These are phyloP conservation scores for Hofmannophila pseudospretella DNA, from an alignment of 2,888 invertebrate species.

Conservation along the genomic window DNA sequence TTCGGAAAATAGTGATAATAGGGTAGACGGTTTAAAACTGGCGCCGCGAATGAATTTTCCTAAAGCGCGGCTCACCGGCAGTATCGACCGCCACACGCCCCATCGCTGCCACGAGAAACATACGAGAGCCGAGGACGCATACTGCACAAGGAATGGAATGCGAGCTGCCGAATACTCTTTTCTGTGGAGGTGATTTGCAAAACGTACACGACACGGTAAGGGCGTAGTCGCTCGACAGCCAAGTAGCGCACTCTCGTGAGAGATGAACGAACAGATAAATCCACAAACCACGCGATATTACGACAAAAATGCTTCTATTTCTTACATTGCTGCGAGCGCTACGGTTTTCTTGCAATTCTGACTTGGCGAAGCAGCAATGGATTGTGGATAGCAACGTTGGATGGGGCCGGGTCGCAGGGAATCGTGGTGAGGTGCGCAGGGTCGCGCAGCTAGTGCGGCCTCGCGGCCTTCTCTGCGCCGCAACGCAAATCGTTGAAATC, in stretches of 20 bases:
- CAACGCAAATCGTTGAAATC: constrained; percentile 78
- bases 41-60: constrained; percentile 57
- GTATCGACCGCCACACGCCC: constrained; percentile 61
- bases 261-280: constrained; percentile 72
- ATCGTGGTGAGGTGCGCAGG: constrained; percentile 43
- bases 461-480: constrained; percentile 69
- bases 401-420: constrained; percentile 6
- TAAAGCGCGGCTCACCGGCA: constrained; percentile 32
- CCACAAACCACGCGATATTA: constrained; percentile 30
- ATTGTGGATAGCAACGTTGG: constrained; percentile 10
- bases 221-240: constrained; percentile 62
- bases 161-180: constrained; percentile 38
- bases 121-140: constrained; percentile 16
- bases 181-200: constrained; percentile 51
- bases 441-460: constrained; percentile 65
- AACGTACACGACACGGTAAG: constrained; percentile 59
- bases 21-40: constrained; percentile 48
- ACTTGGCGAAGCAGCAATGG: constrained; percentile 27
- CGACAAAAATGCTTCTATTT: constrained; percentile 8
- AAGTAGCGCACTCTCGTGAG: constrained; percentile 76
- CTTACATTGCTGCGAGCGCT: constrained; percentile 38
- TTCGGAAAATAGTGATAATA: constrained; percentile 29
- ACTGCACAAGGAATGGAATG: constrained; percentile 54
- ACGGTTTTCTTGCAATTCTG: constrained; percentile 6
- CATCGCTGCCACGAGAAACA: constrained; percentile 50